These are phyloP conservation scores for Gadopsis bispinosus DNA, from an alignment of 2,797 vertebrate species.

Conservation along the genomic window DNA sequence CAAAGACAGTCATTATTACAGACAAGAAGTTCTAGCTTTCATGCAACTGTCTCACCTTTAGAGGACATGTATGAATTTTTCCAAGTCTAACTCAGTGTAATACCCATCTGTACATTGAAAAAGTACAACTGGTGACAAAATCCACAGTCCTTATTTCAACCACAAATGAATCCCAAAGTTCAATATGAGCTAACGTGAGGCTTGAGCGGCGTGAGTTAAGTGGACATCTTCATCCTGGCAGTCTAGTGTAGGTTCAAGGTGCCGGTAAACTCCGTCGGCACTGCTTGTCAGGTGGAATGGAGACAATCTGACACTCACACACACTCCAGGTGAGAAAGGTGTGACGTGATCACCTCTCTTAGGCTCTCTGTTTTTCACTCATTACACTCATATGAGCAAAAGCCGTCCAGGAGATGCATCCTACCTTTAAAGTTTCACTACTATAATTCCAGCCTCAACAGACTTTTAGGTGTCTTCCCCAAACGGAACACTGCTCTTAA, in stretches of 20 bases:
- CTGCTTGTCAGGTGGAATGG: neutral
- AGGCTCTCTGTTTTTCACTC: neutral
- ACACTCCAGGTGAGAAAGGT: neutral
- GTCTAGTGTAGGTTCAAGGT: neutral
- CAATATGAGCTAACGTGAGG: neutral
- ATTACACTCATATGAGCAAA: neutral
- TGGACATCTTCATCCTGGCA: neutral
- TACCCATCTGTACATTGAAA: neutral
- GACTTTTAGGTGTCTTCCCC: neutral
- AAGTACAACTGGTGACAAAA: too few species aligned
- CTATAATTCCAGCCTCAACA: neutral
- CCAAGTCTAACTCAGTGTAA: too few species aligned
- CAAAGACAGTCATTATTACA: slow-evolving; percentile 12
- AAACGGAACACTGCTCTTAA: neutral
- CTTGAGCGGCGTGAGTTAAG: neutral
- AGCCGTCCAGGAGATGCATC: neutral
- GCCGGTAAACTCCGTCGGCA: neutral
- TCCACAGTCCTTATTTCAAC: neutral
- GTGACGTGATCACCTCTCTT: neutral
- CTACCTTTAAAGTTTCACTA: neutral
- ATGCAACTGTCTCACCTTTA: neutral
- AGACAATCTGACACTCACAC: neutral
- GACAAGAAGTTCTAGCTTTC: neutral
- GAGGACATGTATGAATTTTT: neutral
- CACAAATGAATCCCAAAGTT: neutral